phyloP scores from a whole-genome alignment of 2,888 invertebrate species.

The Boloria euphrosyne region DNA sequence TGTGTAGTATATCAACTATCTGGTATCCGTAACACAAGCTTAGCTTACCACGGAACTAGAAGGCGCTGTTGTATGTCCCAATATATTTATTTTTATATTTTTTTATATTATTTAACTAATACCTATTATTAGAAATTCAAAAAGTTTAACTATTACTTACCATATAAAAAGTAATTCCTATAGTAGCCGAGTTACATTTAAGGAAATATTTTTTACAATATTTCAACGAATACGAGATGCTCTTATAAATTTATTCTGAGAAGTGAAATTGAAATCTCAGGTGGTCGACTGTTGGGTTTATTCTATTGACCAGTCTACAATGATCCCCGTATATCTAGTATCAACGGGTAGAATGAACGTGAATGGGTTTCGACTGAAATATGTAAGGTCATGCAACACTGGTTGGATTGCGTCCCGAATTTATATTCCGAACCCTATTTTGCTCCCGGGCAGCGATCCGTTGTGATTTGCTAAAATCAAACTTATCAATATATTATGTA shows the following conservation, averaged over 20 bases:
- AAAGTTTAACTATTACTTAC: too few relatives aligned
- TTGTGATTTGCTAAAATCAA: constrained; percentile 63
- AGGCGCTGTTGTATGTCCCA: too few relatives aligned
- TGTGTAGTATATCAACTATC: too few relatives aligned
- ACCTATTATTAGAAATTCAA: too few relatives aligned
- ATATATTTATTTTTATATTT: too few relatives aligned
- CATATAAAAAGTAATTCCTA: too few relatives aligned
- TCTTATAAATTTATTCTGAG: constrained; percentile 75
- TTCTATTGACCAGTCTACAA: constrained; percentile 28
- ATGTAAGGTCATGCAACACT: constrained; percentile 47
- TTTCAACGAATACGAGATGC: constrained; percentile 48
- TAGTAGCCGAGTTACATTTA: too few relatives aligned
- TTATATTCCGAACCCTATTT: constrained; percentile 66
- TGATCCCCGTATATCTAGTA: constrained; percentile 26
- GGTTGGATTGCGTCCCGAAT: constrained; percentile 60
- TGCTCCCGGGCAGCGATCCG: constrained; percentile 57
- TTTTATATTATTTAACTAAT: too few relatives aligned
- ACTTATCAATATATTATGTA: constrained; percentile 32
- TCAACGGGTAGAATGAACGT: constrained; percentile 22
- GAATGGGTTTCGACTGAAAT: constrained; percentile 18
- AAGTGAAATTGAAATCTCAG: constrained; percentile 79
- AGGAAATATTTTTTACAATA: constrained; percentile 24
- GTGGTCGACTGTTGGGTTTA: constrained; percentile 55
- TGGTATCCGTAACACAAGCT: too few relatives aligned
- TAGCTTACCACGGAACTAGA: too few relatives aligned